Evolutionary conservation across 2,888 invertebrate genomes (phyloP).

Genomic region (Athalia rosae): DNA sequence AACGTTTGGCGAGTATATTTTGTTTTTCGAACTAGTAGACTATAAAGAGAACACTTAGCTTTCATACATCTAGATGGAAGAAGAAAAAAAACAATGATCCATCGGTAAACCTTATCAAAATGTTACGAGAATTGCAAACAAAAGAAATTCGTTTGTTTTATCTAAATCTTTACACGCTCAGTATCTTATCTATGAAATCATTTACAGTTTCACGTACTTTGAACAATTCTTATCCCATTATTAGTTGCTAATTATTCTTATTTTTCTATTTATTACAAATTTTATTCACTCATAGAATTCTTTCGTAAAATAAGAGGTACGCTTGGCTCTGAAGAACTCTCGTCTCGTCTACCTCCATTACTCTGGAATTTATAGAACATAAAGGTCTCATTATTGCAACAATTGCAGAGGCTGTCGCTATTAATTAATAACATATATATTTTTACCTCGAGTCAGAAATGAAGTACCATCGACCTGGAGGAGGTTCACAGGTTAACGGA

Average conservation of each 20-base stretch:
- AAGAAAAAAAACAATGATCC: no score
- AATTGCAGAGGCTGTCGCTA: background rate
- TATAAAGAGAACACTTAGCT: no score
- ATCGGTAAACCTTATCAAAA: no score
- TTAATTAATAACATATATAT: background rate
- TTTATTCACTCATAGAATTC: slow-evolving; percentile 81
- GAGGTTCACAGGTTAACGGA: slow-evolving; percentile 73
- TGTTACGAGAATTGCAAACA: no score
- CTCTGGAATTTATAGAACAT: slow-evolving; percentile 69
- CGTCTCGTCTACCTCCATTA: slow-evolving; percentile 86
- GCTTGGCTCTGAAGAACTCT: slow-evolving; percentile 91
- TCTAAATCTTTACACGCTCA: background rate
- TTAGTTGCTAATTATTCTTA: slow-evolving; percentile 7
- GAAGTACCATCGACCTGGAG: slow-evolving; percentile 92
- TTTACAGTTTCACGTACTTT: slow-evolving; percentile 6
- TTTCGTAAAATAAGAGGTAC: slow-evolving; percentile 96
- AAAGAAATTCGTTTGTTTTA: background rate
- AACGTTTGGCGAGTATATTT: no score
- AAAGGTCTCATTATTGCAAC: background rate
- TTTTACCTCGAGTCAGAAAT: slow-evolving; percentile 88
- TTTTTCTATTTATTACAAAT: background rate
- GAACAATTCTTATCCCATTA: background rate
- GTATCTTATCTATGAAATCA: slow-evolving; percentile 19
- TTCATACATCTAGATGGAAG: no score
- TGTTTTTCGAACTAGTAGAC: no score